Conservation (phyloP, 2,888 invertebrate genomes). For the Sarcophaga rosellei region DNA sequence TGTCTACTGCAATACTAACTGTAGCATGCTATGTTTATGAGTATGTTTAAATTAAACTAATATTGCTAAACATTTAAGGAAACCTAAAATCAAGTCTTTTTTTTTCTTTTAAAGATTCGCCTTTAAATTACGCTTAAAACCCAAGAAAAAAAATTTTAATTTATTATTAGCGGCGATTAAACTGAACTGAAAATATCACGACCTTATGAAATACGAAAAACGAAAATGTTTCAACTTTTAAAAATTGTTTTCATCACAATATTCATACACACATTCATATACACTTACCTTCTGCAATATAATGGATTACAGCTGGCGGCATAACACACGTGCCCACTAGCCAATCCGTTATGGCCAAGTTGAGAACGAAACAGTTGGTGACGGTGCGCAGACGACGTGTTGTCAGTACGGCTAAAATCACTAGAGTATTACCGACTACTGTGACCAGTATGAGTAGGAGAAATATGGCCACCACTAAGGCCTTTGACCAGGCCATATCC, state of each 20-base stretch:
- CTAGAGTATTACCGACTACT: slow-evolving; percentile 92
- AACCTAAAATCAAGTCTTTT: no score
- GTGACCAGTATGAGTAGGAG: slow-evolving; percentile 87
- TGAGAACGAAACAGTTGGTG: slow-evolving; percentile 97
- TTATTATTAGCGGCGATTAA: no score
- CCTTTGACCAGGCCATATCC: slow-evolving; percentile 83
- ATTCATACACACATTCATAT: background rate
- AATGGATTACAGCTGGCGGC: slow-evolving; percentile 95
- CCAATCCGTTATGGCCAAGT: slow-evolving; percentile 95
- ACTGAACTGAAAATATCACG: no score
- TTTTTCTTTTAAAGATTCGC: no score
- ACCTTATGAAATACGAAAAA: no score
- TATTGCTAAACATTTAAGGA: no score
- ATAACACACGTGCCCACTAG: slow-evolving; percentile 96
- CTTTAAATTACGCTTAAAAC: no score
- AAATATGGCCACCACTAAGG: slow-evolving; percentile 83
- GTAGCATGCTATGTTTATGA: no score
- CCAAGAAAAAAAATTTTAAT: no score
- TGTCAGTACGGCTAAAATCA: slow-evolving; percentile 93
- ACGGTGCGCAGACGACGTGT: slow-evolving; percentile 94
- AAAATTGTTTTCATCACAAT: background rate
- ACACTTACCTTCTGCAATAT: slow-evolving; percentile 88
- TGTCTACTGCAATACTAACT: no score
- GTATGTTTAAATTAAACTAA: no score
- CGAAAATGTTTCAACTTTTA: no score